Conservation (phyloP, 37 sponge, comb jelly and placozoan species). For the Geodia barretti region DNA sequence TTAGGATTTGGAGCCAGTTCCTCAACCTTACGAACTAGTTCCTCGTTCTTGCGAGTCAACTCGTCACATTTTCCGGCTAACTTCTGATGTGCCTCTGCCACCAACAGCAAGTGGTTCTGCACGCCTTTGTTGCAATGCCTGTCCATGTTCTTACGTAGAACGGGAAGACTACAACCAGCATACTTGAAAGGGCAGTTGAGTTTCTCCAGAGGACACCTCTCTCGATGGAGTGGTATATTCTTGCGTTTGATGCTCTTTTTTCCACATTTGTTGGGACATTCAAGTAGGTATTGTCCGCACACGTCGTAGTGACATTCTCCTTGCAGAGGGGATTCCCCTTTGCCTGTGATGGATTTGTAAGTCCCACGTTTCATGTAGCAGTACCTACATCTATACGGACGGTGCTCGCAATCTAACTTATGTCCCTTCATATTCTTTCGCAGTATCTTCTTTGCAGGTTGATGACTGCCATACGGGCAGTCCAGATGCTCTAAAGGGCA, state of each 20-base stretch:
- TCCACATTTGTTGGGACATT: slow-evolving; percentile 21
- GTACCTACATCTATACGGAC: neutral
- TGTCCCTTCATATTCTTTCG: neutral
- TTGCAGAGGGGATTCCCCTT: neutral
- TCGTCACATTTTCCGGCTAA: neutral
- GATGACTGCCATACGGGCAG: neutral
- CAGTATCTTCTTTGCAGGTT: neutral
- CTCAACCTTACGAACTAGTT: too few relatives aligned
- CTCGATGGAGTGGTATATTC: neutral
- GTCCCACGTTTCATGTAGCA: neutral
- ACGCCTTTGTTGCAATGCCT: neutral
- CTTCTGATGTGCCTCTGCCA: neutral
- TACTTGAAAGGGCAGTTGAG: neutral
- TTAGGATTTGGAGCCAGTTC: too few relatives aligned
- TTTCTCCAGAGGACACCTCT: neutral
- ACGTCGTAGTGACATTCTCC: neutral
- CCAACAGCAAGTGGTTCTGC: neutral
- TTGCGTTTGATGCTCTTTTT: neutral
- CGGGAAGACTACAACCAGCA: neutral
- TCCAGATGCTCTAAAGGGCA: neutral
- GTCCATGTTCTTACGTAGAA: neutral
- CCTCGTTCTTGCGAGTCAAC: too few relatives aligned
- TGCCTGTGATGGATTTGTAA: neutral
- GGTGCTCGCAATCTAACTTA: neutral
- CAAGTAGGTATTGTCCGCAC: neutral